Percentiles rank a stretch among this genome's conserved stretches.
These are phyloP conservation scores for Rosalia funebris DNA, from an alignment of 2,888 invertebrate genomes.

Conservation along the genomic window DNA sequence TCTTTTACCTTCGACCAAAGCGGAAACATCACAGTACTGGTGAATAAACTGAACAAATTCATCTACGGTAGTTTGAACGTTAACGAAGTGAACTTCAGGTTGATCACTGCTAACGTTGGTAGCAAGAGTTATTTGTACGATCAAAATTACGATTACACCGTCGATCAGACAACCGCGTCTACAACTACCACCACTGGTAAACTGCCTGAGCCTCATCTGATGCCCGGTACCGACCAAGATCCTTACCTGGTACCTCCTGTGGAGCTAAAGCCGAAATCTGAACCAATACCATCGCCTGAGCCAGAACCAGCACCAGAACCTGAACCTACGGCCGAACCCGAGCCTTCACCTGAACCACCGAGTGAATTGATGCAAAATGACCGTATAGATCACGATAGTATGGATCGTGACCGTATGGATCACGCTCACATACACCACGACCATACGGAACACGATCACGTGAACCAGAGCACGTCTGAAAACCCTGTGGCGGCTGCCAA, in stretches of 20 bases:
- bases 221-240: slow-evolving; percentile 40
- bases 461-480: neutral
- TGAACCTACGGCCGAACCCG: slow-evolving; percentile 27
- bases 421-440: neutral
- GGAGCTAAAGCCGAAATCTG: slow-evolving; percentile 31
- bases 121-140: slow-evolving; percentile 73
- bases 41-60: slow-evolving; percentile 76
- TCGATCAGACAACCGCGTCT: slow-evolving; percentile 20
- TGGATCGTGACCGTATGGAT: neutral
- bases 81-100: slow-evolving; percentile 73
- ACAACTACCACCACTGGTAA: slow-evolving; percentile 20
- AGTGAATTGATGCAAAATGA: neutral
- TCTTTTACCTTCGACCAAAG: slow-evolving; percentile 74
- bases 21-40: slow-evolving; percentile 74
- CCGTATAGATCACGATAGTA: slow-evolving; percentile 19
- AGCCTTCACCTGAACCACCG: slow-evolving; percentile 3
- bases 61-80: slow-evolving; percentile 70
- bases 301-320: slow-evolving; percentile 30
- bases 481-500: neutral
- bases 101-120: slow-evolving; percentile 71
- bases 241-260: slow-evolving; percentile 41
- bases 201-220: slow-evolving; percentile 27
- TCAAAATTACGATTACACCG: slow-evolving; percentile 47
- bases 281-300: slow-evolving; percentile 6
- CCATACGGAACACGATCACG: slow-evolving; percentile 7